Evolutionary conservation across 2,888 invertebrate species (phyloP), one percentile per base, ranked within the genome.

Genomic region (Orchesella flavescens): DNA sequence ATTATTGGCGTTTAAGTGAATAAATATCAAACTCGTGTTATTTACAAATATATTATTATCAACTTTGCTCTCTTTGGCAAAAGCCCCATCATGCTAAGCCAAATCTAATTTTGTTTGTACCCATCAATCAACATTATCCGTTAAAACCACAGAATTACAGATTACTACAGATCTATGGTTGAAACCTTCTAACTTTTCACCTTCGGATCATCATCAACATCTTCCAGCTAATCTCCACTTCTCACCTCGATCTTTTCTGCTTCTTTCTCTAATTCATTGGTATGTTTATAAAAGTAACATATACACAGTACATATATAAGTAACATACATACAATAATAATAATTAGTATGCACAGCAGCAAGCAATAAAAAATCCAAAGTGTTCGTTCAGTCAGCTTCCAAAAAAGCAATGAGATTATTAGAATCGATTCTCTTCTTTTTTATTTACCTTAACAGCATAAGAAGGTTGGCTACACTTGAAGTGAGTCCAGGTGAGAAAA

Each of bases 401-500:
- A 49, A 46, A 19, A 74, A 59, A 13, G 46, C 21, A 44, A 63
- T 49, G 49, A 68, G 34, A 34, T 34, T 34, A 34, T 34, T 34
- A 34, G 34, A 34, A 34, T 34, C 3, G 34, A 34, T 34, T 34
- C 34, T 66, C 46, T 5, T 53, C 23, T 53, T 23, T 43, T 66
- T 44, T 23, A 10, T 66, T 43, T 43, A 68, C 13, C 12, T 19
- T 10, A 19, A 17, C n/a, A 66, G 43, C 66, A 44, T 5, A n/a
- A n/a, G 44, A 21, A 7, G 44, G 49, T n/a, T 46, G 13, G 49
- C 53, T n/a, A 44, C 44, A 23, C 59, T 24, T 63, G 34, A n/a
- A 57, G 24, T 55, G 19, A 72, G 73, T 65, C 49, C 23, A 78
- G 69, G 77, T 69, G 77, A 78, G 77, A 78, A 78, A 77, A 76